Conservation (phyloP, 1,140 invertebrate species). For the Nymphalis io region DNA sequence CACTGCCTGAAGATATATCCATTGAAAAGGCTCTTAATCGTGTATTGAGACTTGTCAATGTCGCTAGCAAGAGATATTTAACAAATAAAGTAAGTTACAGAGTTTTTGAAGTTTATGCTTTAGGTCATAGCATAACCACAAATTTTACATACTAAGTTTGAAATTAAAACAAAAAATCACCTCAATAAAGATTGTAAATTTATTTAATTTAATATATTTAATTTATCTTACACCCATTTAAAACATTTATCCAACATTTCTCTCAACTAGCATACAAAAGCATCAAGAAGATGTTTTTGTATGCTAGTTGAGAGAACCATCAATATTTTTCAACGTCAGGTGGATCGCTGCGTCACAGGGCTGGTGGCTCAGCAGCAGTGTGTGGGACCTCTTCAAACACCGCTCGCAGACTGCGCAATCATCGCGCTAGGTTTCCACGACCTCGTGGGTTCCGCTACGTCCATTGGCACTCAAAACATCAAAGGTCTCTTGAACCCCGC, state of each 20-base stretch:
- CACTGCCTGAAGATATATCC: slow-evolving; percentile 82
- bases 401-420: slow-evolving; percentile 96
- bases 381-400: slow-evolving; percentile 97
- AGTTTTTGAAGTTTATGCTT: too few relatives aligned
- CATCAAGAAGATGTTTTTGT: too few relatives aligned
- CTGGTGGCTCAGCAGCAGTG: slow-evolving; percentile 98
- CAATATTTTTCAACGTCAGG: slow-evolving; percentile 75
- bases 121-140: too few relatives aligned
- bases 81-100: slow-evolving; percentile 86
- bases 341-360: slow-evolving; percentile 98
- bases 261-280: too few relatives aligned
- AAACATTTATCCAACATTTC: too few relatives aligned
- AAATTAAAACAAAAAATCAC: too few relatives aligned
- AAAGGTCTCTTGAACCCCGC: slow-evolving; percentile 92
- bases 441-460: slow-evolving; percentile 91
- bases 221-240: too few relatives aligned
- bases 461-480: slow-evolving; percentile 98
- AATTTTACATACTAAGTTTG: too few relatives aligned
- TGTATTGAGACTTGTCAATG: slow-evolving; percentile 93
- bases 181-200: too few relatives aligned
- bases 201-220: too few relatives aligned
- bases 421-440: slow-evolving; percentile 90
- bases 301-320: too few relatives aligned
- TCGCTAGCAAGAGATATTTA: slow-evolving; percentile 96
- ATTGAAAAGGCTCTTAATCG: slow-evolving; percentile 85